phyloP scores from a whole-genome alignment of 1,140 invertebrate genomes.

The Parapsyche elsis region DNA sequence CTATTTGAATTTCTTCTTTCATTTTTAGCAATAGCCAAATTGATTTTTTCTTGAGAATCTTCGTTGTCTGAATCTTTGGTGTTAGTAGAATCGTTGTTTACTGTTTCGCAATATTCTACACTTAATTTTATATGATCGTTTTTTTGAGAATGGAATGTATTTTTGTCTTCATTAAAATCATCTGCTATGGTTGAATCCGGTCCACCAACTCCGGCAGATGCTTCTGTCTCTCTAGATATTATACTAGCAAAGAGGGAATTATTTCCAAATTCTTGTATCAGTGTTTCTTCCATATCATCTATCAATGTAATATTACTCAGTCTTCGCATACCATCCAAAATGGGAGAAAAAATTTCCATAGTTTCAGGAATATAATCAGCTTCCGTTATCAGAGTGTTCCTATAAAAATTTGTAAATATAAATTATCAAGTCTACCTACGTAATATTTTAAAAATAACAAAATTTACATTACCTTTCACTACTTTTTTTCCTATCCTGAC shows the following conservation, averaged over 20 bases:
- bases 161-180: background rate
- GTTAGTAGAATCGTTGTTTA: slow-evolving; percentile 16
- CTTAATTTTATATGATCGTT: slow-evolving; percentile 15
- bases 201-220: background rate
- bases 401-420: slow-evolving; percentile 53
- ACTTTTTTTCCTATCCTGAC: background rate
- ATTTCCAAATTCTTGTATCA: slow-evolving; percentile 1
- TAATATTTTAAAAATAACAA: background rate
- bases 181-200: background rate
- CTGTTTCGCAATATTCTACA: slow-evolving; percentile 36
- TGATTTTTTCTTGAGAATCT: slow-evolving; percentile 37
- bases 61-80: slow-evolving; percentile 46
- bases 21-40: slow-evolving; percentile 31
- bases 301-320: slow-evolving; percentile 58
- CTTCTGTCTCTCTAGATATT: background rate
- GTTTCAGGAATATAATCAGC: slow-evolving; percentile 65
- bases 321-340: slow-evolving; percentile 63
- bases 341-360: slow-evolving; percentile 65
- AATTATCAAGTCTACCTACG: background rate
- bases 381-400: slow-evolving; percentile 62
- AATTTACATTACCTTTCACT: slow-evolving; percentile 23
- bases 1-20: slow-evolving; percentile 52
- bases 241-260: slow-evolving; percentile 8
- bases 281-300: slow-evolving; percentile 31
- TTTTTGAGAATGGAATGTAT: slow-evolving; percentile 33